Base-by-base conservation (phyloP, 2,113 vertebrate genomes). In the Phalacrocorax aristotelis region DNA sequence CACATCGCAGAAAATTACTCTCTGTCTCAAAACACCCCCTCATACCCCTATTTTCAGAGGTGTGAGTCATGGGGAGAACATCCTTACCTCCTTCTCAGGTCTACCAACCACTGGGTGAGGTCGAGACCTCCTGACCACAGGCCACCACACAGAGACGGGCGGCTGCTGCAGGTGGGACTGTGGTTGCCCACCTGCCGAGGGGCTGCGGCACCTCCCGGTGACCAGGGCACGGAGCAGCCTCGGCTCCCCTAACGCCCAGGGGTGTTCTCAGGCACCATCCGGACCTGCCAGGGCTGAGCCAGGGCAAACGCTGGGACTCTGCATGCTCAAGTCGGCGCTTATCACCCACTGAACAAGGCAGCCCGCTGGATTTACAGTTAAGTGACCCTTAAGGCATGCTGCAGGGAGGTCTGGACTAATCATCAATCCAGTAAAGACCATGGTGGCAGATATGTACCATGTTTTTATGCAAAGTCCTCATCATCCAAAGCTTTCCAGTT, bases 81-180 rank as follows among this genome's bases (percentile, higher is more conserved):
- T 14, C 40, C 46, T 44, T 2, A 13, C 27, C 15, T 8, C 51
- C 27, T 48, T n/a, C 42, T 29, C 36, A 25, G 49, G 26, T 27
- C 21, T 20, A 42, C 10, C 25, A 69, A 16, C 17, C 46, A 14
- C 20, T 2, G 2, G 17, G 13, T 40, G 30, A 30, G 3, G 8
- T 20, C 3, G 0, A 48, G 70, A 74, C 23, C 48, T 61, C 30
- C 60, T 68, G n/a, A 3, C 34, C 52, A 7, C 52, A 51, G 44
- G 30, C 42, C 15, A 49, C 26, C 5, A 0, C 48, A 13, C 0
- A 3, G 81, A 51, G 42, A 27, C 26, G 13, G 32, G 36, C 1
- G 1, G 19, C 29, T n/a, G n/a, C 16, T 64, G 26, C 36, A 13
- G 57, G 25, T 19, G 16, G 40, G 20, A 64, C 32, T 0, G 0